Evolutionary conservation across 30 jellyfish, hydroid and myxozoan genomes (phyloP).

Genomic region (Sanderia malayensis): DNA sequence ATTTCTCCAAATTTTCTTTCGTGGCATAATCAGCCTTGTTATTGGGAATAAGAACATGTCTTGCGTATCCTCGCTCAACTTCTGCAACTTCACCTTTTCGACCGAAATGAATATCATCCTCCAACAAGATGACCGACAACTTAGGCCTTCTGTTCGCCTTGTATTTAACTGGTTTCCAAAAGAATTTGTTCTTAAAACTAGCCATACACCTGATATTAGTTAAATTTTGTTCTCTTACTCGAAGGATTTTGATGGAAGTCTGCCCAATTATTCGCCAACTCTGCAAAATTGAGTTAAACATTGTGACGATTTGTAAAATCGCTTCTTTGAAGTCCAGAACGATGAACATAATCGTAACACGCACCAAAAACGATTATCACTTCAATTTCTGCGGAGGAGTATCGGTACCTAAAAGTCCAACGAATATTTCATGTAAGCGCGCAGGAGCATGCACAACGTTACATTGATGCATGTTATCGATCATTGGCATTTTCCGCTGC

Average conservation of each 20-base stretch:
- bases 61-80: constrained; percentile 74
- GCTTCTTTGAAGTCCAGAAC: no score
- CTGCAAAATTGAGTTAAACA: background rate
- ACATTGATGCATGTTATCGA: no score
- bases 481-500: no score
- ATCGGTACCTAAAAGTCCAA: no score
- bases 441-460: no score
- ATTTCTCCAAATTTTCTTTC: constrained; percentile 41
- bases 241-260: background rate
- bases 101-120: constrained; percentile 64
- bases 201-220: constrained; percentile 13
- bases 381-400: no score
- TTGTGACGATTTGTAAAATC: no score
- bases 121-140: constrained; percentile 59
- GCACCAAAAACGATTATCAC: no score
- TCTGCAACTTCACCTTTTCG: constrained; percentile 59
- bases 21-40: constrained; percentile 64
- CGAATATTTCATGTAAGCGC: no score
- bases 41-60: constrained; percentile 59
- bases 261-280: background rate
- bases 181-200: constrained; percentile 40
- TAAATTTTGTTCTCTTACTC: background rate
- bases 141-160: constrained; percentile 64
- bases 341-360: no score
- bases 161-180: constrained; percentile 45